phyloP scores from a whole-genome alignment of 2,797 vertebrate species.

The Syncerus caffer region DNA sequence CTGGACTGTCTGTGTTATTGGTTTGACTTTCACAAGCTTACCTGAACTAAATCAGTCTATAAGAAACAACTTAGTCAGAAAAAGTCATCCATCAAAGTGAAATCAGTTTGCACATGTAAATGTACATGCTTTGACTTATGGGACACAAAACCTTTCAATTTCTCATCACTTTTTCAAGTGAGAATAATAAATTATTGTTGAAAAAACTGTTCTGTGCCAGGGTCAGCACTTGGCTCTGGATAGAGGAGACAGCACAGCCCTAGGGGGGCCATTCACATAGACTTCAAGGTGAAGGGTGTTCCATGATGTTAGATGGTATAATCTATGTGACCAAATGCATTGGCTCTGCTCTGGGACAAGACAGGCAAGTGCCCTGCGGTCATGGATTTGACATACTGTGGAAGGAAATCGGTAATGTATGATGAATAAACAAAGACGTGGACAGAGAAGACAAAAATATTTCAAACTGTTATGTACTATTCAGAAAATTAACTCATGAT shows the following conservation, averaged over 20 bases:
- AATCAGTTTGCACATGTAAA: neutral
- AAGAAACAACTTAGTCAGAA: neutral
- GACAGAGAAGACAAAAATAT: neutral
- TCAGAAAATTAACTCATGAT: neutral
- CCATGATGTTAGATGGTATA: accelerated
- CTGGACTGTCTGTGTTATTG: neutral
- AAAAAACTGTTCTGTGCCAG: neutral
- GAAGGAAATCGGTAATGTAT: neutral
- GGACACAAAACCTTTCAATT: neutral
- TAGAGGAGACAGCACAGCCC: neutral
- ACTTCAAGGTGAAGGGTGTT: neutral
- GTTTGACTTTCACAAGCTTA: neutral
- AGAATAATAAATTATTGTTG: neutral
- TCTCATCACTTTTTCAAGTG: neutral
- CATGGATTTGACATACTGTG: neutral
- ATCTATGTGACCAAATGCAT: neutral
- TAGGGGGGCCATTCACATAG: accelerated
- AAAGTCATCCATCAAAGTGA: neutral
- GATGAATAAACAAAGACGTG: neutral
- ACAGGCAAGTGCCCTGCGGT: neutral
- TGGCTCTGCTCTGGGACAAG: neutral
- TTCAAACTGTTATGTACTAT: neutral
- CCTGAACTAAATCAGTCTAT: neutral
- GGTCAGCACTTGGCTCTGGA: neutral
- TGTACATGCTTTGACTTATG: neutral